Evolutionary conservation across 2,888 invertebrate species (phyloP), one percentile per base, ranked within the genome.

Genomic region (Folsomia candida): DNA sequence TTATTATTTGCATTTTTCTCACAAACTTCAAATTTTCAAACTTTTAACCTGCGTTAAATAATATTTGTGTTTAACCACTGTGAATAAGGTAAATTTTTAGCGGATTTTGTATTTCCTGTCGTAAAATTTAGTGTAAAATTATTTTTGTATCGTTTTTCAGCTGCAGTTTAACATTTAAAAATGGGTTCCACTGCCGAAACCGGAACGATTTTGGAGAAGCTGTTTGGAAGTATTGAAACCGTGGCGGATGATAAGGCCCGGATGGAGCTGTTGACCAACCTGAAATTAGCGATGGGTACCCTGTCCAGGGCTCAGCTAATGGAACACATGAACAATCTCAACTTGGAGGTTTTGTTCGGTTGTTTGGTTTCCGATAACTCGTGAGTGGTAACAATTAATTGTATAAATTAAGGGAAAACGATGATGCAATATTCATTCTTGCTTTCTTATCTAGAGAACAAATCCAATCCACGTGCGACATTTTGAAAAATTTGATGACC

Each of bases 401-500:
- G 6, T 63, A 25, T 24, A 58, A 61, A 47, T 22, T 26, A n/a
- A 22, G 9, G 2, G 22, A 59, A n/a, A n/a, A n/a, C n/a, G n/a
- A n/a, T n/a, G n/a, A n/a, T n/a, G n/a, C n/a, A n/a, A n/a, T n/a
- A n/a, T n/a, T n/a, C n/a, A n/a, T n/a, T n/a, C n/a, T n/a, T n/a
- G 2, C 28, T 66, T 25, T 14, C 28, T 54, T 66, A 14, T 66
- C 24, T 57, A 79, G 78, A 51, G 72, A 73, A 27, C 70, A 78
- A 67, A 73, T 78, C 22, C 71, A 76, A 67, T 67, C 68, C 18
- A 73, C 77, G 0, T 78, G 79, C 67, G 77, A 75, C 47, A 78
- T 79, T 58, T 51, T 79, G 66, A 78, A 73, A 64, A 72, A 71
- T 28, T 51, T 79, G 28, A 79, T 79, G 79, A 14, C 70, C 18